Conservation (phyloP, 2,888 invertebrate species). For the Drosophila silvestris region DNA sequence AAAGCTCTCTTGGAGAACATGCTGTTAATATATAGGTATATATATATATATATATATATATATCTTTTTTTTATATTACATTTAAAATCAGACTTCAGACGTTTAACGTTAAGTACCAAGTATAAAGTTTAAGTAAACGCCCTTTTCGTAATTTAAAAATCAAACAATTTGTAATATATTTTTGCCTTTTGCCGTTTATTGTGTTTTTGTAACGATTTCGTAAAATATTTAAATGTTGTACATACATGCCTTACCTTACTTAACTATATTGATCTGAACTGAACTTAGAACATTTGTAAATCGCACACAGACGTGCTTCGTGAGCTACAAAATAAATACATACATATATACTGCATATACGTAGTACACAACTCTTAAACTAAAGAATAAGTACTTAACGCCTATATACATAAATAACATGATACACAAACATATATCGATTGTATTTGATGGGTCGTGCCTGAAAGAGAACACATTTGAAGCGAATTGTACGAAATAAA, state of each 20-base stretch:
- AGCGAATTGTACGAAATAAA: constrained; percentile 66
- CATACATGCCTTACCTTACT: constrained; percentile 17
- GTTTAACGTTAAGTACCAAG: constrained; percentile 59
- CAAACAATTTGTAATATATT: constrained; percentile 5
- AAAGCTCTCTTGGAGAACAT: not conserved
- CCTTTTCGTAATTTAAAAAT: constrained; percentile 37
- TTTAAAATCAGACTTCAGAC: constrained; percentile 46
- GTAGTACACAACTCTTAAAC: constrained; percentile 35
- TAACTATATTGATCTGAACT: constrained; percentile 44
- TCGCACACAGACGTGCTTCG: constrained; percentile 11
- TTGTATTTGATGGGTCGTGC: constrained; percentile 40
- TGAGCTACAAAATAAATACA: constrained; percentile 11
- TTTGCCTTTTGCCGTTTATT: constrained; percentile 12
- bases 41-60: not conserved
- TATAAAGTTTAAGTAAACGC: constrained; percentile 32
- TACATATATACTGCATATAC: constrained; percentile 4
- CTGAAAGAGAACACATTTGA: constrained; percentile 32
- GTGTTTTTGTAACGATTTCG: constrained; percentile 19
- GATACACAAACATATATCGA: constrained; percentile 27
- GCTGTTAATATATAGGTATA: not conserved
- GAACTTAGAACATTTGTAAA: constrained; percentile 42
- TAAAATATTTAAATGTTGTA: constrained; percentile 25
- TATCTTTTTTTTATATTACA: constrained; percentile 1
- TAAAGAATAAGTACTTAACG: constrained; percentile 15
- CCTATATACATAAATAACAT: constrained; percentile 25